Evolutionary conservation across 2,888 invertebrate genomes (phyloP).

Genomic region (Catocala fraxini): DNA sequence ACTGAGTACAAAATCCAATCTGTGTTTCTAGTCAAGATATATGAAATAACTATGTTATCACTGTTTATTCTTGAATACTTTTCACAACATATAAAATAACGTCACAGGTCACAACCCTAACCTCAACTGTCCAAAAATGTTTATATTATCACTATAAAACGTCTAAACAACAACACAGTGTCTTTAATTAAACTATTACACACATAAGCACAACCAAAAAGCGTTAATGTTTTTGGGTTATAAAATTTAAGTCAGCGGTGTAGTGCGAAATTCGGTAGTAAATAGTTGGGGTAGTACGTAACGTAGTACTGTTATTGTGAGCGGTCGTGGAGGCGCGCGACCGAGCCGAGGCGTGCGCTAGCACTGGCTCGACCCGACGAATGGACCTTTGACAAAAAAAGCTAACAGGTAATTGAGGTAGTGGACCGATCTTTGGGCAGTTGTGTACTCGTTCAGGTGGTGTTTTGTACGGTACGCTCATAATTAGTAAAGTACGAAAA

Average conservation of each 20-base stretch:
- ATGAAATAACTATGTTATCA: too few relatives aligned
- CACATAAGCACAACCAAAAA: not conserved
- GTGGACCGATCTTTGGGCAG: slow-evolving; percentile 42
- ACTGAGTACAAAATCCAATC: not conserved
- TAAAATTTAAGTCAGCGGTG: not conserved
- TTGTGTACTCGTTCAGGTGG: slow-evolving; percentile 42
- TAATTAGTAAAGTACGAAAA: too few relatives aligned
- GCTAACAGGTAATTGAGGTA: slow-evolving; percentile 60
- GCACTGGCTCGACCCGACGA: slow-evolving; percentile 72
- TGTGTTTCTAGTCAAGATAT: too few relatives aligned
- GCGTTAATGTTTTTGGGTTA: slow-evolving; percentile 8
- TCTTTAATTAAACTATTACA: not conserved
- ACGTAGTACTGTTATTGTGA: slow-evolving; percentile 24
- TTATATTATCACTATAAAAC: slow-evolving; percentile 1
- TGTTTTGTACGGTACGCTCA: slow-evolving; percentile 30
- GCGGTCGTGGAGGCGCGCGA: slow-evolving; percentile 64
- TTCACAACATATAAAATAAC: slow-evolving; percentile 23
- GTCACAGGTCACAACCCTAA: slow-evolving; percentile 46
- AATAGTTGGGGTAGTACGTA: slow-evolving; percentile 6
- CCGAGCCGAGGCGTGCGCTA: slow-evolving; percentile 69
- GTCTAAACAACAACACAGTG: slow-evolving; percentile 8
- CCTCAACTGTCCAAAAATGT: slow-evolving; percentile 17
- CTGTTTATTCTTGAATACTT: slow-evolving; percentile 10
- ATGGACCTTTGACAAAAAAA: slow-evolving; percentile 79
- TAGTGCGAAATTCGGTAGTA: slow-evolving; percentile 6